Evolutionary conservation across 2,797 vertebrate genomes (phyloP), one percentile per base, ranked within the genome.

Genomic region (Hydrocynus forskahlii): DNA sequence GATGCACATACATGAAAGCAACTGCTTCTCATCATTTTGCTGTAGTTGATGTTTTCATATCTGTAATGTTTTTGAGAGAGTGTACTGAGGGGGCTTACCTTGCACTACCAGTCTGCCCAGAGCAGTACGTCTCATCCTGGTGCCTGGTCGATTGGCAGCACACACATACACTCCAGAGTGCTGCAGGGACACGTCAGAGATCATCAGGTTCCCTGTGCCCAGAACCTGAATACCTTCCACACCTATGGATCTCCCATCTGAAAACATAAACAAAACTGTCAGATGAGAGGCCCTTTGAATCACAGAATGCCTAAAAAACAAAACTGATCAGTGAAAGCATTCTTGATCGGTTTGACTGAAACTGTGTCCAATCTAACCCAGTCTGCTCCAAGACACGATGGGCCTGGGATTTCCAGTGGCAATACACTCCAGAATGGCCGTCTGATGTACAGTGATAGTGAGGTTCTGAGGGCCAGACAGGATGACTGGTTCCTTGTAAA

Each of bases 161-260:
- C 95, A 95, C 70, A 95, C 92, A 0, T 94, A 95, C n/a, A 96
- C 87, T 0, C 94, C 94, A 0, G 92, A 94, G 78, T 95, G 94
- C 83, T 94, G 91, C 82, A 96, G 90, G 0, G 92, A 92, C 45
- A 94, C 89, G 0, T 96, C 92, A 0, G 95, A 95, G 88, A 96
- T 95, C 94, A 94, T 94, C 82, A 95, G 90, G 86, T 95, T 96
- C 63, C 95, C 90, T 0, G 95, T 94, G 1, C 96, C 95, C 17
- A 95, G 87, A 14, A 95, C 94, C 86, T 95, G 94, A 84, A 96
- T 94, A 0, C 94, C 94, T 81, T 95, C 95, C 63, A 95, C 90
- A 0, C 94, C 90, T 0, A 95, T 95, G 74, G 94, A 95, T 63
- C 91, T 88, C 4, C 95, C 94, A 0, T 95, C 94, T 95, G 86